Evolutionary conservation across 2,113 vertebrate species (phyloP).

Genomic region (Phoxinus phoxinus): DNA sequence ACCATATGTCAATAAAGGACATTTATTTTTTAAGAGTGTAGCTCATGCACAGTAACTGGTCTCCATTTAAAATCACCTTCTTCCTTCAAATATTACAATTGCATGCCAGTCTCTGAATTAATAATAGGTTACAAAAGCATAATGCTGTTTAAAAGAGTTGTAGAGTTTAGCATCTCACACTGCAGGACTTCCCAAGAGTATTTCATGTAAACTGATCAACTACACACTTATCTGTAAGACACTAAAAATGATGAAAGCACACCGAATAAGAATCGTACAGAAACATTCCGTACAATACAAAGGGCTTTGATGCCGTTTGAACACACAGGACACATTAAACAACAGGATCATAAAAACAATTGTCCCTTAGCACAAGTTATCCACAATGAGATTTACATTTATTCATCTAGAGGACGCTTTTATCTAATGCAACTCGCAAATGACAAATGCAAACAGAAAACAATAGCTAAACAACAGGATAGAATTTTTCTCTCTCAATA

Average conservation of each 20-base stretch:
- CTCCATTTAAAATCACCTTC: neutral
- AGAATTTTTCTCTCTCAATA: neutral
- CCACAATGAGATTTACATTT: neutral
- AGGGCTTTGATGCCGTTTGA: neutral
- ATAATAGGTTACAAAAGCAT: neutral
- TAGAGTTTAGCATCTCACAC: neutral
- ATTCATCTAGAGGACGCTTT: neutral
- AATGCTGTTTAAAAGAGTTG: neutral
- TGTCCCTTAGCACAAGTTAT: neutral
- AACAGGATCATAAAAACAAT: neutral
- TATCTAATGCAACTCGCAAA: neutral
- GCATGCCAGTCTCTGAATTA: neutral
- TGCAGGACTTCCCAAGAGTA: neutral
- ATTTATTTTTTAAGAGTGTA: neutral
- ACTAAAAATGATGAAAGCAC: neutral
- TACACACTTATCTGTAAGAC: neutral
- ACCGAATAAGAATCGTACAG: neutral
- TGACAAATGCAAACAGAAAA: neutral
- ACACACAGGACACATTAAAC: neutral
- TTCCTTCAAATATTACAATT: neutral
- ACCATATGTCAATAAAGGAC: neutral
- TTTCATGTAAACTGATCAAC: neutral
- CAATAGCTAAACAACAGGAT: neutral
- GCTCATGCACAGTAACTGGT: neutral
- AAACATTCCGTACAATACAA: neutral